Evolutionary conservation across 1,140 invertebrate genomes (phyloP), one percentile per base, ranked within the genome.

Genomic region (Panagrolaimus sp.): DNA sequence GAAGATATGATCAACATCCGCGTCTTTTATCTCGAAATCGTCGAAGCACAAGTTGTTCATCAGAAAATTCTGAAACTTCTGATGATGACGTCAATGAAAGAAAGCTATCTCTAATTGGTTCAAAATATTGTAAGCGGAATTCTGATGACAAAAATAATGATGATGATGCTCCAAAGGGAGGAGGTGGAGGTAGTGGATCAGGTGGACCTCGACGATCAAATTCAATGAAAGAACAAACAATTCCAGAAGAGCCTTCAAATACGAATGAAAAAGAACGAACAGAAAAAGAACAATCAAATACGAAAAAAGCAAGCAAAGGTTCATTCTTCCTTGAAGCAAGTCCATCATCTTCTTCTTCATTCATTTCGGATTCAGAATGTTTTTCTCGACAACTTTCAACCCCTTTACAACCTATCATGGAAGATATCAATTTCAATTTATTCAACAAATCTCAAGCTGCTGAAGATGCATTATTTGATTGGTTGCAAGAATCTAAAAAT

Each of bases 1-100:
- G 74, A 14, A 43, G 77, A 24, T 68, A 68, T 15, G 76, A 79
- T 46, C 64, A 71, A 38, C 77, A 76, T 10, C 69, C 74, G 28
- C 71, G 70, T 17, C n/a, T 73, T 24, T 55, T 77, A 14, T 48
- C 45, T 5, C 65, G 70, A 55, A 58, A 73, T 12, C 67, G 71
- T 32, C 52, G 77, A 46, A 75, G 71, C 8, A 78, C 78, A 4
- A 80, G 76, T 62, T 76, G 75, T 55, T 76, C 74, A 10, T 76
- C 75, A 1, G 32, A 38, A 38, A 38, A 38, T 38, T 72, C 69
- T 43, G 75, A 76, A 43, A 68, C 75, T 21, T 76, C 73, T 21
- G 75, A 76, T 65, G 75, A 76, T 63, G 75, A 76, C n/a, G 12
- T 44, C 0, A 68, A 68, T 17, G 70, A 71, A 44, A 24, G 70